Evolutionary conservation across 2,888 invertebrate genomes (phyloP).

Genomic region (Toxonevra muliebris): DNA sequence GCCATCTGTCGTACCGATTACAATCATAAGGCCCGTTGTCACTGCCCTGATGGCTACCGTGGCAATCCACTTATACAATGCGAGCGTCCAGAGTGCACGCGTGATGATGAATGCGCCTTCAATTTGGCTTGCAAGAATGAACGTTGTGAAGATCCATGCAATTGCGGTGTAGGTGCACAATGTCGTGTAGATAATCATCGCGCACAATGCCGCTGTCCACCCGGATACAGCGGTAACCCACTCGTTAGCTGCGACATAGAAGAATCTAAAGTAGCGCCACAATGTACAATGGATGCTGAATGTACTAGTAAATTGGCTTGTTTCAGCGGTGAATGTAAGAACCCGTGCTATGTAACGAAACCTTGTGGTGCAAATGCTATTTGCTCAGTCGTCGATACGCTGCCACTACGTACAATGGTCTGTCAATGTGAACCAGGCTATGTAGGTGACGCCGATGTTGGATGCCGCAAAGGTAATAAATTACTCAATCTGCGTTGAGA

Average conservation of each 20-base stretch:
- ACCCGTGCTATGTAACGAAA: slow-evolving; percentile 79
- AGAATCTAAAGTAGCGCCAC: slow-evolving; percentile 68
- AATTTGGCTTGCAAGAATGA: slow-evolving; percentile 82
- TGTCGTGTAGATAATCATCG: slow-evolving; percentile 82
- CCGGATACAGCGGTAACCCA: slow-evolving; percentile 84
- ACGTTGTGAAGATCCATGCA: slow-evolving; percentile 84
- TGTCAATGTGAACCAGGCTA: slow-evolving; percentile 86
- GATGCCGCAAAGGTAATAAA: slow-evolving; percentile 79
- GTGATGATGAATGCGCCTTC: slow-evolving; percentile 80
- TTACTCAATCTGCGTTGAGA: background rate
- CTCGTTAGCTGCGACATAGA: slow-evolving; percentile 71
- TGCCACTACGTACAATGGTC: slow-evolving; percentile 87
- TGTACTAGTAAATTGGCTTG: slow-evolving; percentile 88
- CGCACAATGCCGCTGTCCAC: slow-evolving; percentile 82
- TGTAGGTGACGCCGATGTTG: slow-evolving; percentile 85
- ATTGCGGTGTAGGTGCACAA: slow-evolving; percentile 79
- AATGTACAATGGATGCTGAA: slow-evolving; percentile 83
- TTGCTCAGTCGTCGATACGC: slow-evolving; percentile 85
- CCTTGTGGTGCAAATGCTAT: slow-evolving; percentile 84
- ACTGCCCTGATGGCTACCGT: slow-evolving; percentile 77
- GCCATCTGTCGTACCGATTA: slow-evolving; percentile 81
- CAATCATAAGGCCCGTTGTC: slow-evolving; percentile 81
- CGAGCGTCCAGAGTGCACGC: slow-evolving; percentile 79
- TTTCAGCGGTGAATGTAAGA: slow-evolving; percentile 79
- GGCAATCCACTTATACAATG: slow-evolving; percentile 85